Base-by-base conservation (phyloP, 1,140 invertebrate genomes). In the Cyclargus thomasi region DNA sequence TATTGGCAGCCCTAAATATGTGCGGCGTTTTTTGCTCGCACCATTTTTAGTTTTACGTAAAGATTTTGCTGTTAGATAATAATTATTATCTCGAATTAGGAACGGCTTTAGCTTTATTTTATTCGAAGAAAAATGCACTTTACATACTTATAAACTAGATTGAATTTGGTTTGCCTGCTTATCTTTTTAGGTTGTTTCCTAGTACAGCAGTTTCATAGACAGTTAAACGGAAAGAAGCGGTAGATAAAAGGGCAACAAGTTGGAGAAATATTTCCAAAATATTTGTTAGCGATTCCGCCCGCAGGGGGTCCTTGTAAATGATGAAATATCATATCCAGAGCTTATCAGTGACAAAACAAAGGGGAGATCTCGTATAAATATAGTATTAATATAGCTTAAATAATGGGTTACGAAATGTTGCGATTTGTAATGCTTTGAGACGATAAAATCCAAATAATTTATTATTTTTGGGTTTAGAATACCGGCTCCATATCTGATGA, bases 261-360 rank as follows among this genome's bases (percentile, higher is more conserved):
- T 90, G 83, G 79, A 85, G 87, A 90, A 90, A 90, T 88, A 90
- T 90, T 90, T 88, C 80, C 81, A 85, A 90, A 90, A 90, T 88
- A 90, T 90, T 90, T 90, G 86, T 90, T 80, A 85, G 85, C 77
- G 78, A 83, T 72, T 76, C 82, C 78, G 79, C 77, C 77, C 78
- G 67, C 70, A 76, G 76, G 78, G 74, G 76, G 67, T 55, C 67
- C 62, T 70, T 70, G 63, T 62, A 55, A 62, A 67, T 72, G 65
- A 69, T 64, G 62, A 29, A 55, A 64, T 64, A 47, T 55, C 53
- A 53, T 55, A 65, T 65, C 55, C 10, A 1, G 10, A 8, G 55
- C 17, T 59, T 59, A 59, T 59, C 55, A 20, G 55, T 59, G 55
- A 59, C 55, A 59, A 59, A 59, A 59, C 55, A 59, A 59, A 59